A percentile compares a stretch with the other conserved stretches of the same genome.
These are phyloP conservation scores for Anarrhichthys ocellatus DNA, from an alignment of 2,113 vertebrate genomes.

Conservation along the genomic window DNA sequence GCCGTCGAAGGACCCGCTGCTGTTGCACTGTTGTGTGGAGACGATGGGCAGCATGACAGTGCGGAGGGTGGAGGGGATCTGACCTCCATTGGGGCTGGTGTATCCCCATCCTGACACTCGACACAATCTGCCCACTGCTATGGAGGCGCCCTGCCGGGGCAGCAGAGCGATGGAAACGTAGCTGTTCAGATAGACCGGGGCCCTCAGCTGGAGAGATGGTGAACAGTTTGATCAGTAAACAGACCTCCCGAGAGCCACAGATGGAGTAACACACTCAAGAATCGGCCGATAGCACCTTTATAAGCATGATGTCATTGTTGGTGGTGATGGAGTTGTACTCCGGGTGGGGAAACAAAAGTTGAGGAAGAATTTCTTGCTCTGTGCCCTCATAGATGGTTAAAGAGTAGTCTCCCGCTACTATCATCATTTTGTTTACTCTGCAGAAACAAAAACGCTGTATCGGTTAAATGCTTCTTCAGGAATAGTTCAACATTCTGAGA, in stretches of 20 bases:
- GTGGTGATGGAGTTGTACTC: constrained; percentile 76
- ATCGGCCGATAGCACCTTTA: constrained; percentile 78
- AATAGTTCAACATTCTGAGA: not conserved
- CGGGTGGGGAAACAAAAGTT: constrained; percentile 82
- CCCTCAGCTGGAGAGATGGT: constrained; percentile 76
- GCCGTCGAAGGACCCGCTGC: constrained; percentile 79
- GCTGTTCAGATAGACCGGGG: constrained; percentile 78
- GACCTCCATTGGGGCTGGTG: constrained; percentile 68
- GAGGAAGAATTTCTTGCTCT: constrained; percentile 82
- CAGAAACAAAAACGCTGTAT: not conserved
- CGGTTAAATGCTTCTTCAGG: not conserved
- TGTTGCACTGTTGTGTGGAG: constrained; percentile 79
- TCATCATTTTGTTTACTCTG: constrained; percentile 78
- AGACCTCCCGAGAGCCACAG: not conserved
- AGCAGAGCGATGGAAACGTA: constrained; percentile 82
- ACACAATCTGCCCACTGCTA: constrained; percentile 79
- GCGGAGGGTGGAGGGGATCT: constrained; percentile 77
- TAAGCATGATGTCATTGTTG: constrained; percentile 87
- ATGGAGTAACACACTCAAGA: not conserved
- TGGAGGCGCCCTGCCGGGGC: constrained; percentile 69
- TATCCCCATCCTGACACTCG: constrained; percentile 87
- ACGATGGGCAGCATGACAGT: constrained; percentile 84
- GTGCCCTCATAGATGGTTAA: constrained; percentile 84
- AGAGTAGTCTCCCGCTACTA: constrained; percentile 85
- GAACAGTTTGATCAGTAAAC: not conserved